phyloP scores from a whole-genome alignment of 2,113 vertebrate genomes.

The Melospiza melodia region DNA sequence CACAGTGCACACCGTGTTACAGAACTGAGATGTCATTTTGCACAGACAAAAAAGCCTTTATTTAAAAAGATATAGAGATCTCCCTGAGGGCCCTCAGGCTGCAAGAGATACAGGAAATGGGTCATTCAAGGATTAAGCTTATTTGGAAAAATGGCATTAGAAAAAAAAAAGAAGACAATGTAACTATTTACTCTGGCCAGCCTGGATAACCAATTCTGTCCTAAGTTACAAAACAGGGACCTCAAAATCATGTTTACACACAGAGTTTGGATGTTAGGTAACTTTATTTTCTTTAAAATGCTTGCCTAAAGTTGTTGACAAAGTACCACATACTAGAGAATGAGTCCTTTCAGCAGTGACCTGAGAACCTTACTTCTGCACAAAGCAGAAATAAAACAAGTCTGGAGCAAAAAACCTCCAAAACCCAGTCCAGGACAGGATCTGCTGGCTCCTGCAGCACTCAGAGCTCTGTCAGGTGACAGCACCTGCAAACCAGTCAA shows the following conservation, averaged over 20 bases:
- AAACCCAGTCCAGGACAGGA: neutral
- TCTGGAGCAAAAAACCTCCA: neutral
- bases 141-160: conserved; percentile 34
- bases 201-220: neutral
- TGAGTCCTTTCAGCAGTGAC: neutral
- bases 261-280: neutral
- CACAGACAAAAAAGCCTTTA: conserved; percentile 47
- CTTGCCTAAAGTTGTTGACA: neutral
- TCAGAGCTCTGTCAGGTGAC: neutral
- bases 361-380: neutral
- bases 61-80: conserved; percentile 47
- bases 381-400: neutral
- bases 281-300: neutral
- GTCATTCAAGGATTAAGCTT: conserved; percentile 34
- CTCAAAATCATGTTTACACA: neutral
- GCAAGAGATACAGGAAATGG: conserved; percentile 57
- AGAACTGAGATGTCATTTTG: neutral
- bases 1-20: neutral
- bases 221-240: neutral
- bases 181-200: conserved; percentile 39
- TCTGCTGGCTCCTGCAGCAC: neutral
- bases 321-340: neutral
- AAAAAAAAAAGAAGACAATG: conserved; percentile 23
- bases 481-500: neutral
- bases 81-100: conserved; percentile 5